Percentiles rank a stretch among this genome's conserved stretches.
Conservation (phyloP, 2,797 vertebrate genomes). For the Sebastiscus tertius region DNA sequence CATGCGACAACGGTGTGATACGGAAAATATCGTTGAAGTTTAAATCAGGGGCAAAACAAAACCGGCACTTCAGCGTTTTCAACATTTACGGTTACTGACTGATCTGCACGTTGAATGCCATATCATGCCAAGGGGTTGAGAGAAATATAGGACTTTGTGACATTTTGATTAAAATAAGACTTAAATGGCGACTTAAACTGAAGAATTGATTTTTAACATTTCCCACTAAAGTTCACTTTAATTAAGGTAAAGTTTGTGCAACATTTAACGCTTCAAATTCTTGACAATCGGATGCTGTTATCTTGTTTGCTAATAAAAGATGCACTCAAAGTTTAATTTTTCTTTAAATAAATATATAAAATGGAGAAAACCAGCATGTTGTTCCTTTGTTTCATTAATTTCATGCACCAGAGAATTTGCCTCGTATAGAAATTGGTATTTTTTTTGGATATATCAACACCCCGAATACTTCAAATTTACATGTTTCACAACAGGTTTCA, state of each 20-base stretch:
- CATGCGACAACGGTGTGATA: neutral
- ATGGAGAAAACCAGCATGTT: neutral
- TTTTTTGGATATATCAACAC: neutral
- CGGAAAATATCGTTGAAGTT: neutral
- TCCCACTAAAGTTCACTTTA: neutral
- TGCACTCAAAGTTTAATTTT: neutral
- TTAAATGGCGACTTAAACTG: neutral
- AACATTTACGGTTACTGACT: neutral
- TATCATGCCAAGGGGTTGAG: neutral
- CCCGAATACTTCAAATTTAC: neutral
- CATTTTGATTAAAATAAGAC: neutral
- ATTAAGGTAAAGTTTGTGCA: neutral
- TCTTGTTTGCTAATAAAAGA: neutral
- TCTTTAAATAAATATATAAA: neutral
- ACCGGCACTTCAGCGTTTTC: neutral
- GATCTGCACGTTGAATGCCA: neutral
- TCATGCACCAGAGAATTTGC: neutral
- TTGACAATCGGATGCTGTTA: neutral
- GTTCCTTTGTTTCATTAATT: neutral
- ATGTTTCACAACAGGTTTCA: constrained; percentile 51
- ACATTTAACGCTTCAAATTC: neutral
- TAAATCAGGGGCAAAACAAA: neutral
- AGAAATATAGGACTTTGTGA: neutral
- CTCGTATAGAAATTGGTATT: neutral
- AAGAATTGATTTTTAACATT: neutral